Evolutionary conservation across 2,797 vertebrate species (phyloP), one percentile per base, ranked within the genome.

Genomic region (Chiroxiphia lanceolata): DNA sequence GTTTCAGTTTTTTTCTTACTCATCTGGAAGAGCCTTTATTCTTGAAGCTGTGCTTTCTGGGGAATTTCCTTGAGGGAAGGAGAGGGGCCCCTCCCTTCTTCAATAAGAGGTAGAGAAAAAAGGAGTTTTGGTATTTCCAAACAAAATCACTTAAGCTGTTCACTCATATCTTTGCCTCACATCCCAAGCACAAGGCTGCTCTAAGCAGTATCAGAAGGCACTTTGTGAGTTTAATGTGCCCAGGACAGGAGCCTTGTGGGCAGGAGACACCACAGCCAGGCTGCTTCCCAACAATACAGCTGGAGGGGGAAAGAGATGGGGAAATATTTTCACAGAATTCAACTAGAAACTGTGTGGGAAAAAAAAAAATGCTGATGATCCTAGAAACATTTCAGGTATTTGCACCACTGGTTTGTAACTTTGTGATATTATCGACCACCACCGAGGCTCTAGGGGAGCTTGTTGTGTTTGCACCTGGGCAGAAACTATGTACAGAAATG

Each of bases 381-480:
- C 47, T 17, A 25, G 15, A 77, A 83, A 10, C 3, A 7, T 23
- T 63, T 53, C 10, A 9, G 22, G 7, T 20, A 22, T 56, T 67
- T 44, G 16, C 18, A 26, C 7, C 42, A 0, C 8, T 3, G 23
- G 2, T 13, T 77, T 25, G 5, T 5, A 42, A 34, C 54, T 27
- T 25, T 3, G 48, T 5, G 33, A 27, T 33, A 14, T 8, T 44
- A 42, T 4, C 29, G 9, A 8, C 17, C 45, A 10, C 17, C 59
- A 7, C 2, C 0, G 19, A n/a, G 40, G 19, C 33, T 76, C 13
- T 19, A 20, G 0, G 3, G 3, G 33, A 87, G 9, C 29, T 1
- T 44, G 15, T 22, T 6, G 3, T 17, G 45, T 47, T 71, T 53
- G 72, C 57, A 11, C 42, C 1, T 11, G 50, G 38, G 63, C 50